phyloP scores from a whole-genome alignment of 2,797 vertebrate genomes.

The Cryptoprocta ferox region DNA sequence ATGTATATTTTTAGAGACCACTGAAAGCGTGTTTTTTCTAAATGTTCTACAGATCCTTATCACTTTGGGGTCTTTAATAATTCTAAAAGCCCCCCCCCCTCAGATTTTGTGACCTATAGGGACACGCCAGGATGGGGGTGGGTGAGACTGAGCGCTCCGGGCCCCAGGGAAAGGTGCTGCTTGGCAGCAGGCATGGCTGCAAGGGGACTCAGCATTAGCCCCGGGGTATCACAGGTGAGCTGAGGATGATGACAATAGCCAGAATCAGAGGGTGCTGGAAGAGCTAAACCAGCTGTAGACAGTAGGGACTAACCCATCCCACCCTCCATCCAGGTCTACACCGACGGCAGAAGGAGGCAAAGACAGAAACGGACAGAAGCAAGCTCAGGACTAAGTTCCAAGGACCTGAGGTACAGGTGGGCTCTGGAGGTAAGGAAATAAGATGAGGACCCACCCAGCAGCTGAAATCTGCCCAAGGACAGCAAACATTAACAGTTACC shows the following conservation, averaged over 20 bases:
- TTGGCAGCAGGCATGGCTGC: accelerated
- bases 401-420: background rate
- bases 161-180: background rate
- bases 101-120: background rate
- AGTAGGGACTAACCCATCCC: background rate
- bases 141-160: background rate
- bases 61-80: background rate
- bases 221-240: background rate
- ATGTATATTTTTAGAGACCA: background rate
- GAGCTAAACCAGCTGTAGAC: background rate
- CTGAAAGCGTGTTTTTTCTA: background rate
- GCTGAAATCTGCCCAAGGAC: too few species aligned
- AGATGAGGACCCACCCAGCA: background rate
- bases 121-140: background rate
- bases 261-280: background rate
- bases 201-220: background rate
- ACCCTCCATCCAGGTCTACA: accelerated
- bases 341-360: background rate
- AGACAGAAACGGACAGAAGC: background rate
- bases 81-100: background rate
- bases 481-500: background rate
- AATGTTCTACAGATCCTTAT: background rate
- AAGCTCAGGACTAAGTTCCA: background rate
- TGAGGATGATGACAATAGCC: background rate
- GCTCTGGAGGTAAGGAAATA: background rate